phyloP scores from a whole-genome alignment of 2,797 vertebrate species.

The Sylvia borin region DNA sequence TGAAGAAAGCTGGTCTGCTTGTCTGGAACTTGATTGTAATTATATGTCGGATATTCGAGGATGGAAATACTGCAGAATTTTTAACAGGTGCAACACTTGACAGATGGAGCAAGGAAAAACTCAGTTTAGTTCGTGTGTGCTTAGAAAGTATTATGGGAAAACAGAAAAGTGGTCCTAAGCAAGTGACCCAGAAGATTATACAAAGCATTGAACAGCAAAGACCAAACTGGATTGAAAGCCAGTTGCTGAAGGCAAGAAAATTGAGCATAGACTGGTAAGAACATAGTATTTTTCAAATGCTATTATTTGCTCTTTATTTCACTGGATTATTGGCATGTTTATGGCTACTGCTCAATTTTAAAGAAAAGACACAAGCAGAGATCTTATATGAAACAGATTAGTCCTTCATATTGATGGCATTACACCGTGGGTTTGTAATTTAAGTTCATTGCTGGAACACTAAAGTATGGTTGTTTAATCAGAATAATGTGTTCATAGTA shows the following conservation, averaged over 20 bases:
- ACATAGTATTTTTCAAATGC: background rate
- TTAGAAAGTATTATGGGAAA: constrained; percentile 85
- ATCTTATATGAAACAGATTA: background rate
- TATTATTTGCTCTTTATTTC: background rate
- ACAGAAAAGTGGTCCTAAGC: constrained; percentile 84
- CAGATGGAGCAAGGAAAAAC: constrained; percentile 84
- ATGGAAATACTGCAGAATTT: constrained; percentile 83
- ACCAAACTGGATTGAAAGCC: constrained; percentile 89
- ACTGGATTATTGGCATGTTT: background rate
- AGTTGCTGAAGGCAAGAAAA: constrained; percentile 88
- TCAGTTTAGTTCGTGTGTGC: constrained; percentile 86
- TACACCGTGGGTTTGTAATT: background rate
- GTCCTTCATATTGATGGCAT: background rate
- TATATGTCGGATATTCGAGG: constrained; percentile 88
- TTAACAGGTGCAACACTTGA: constrained; percentile 84
- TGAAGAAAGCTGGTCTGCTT: constrained; percentile 87
- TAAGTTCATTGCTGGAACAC: constrained; percentile 23
- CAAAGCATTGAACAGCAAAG: constrained; percentile 86
- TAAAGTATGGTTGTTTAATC: constrained; percentile 2
- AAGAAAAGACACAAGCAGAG: background rate
- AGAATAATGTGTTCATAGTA: background rate
- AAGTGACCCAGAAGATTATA: constrained; percentile 85
- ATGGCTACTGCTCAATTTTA: background rate
- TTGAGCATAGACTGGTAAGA: constrained; percentile 86
- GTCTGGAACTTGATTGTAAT: constrained; percentile 87